phyloP scores from a whole-genome alignment of 2,113 vertebrate genomes.

The Hucho hucho region DNA sequence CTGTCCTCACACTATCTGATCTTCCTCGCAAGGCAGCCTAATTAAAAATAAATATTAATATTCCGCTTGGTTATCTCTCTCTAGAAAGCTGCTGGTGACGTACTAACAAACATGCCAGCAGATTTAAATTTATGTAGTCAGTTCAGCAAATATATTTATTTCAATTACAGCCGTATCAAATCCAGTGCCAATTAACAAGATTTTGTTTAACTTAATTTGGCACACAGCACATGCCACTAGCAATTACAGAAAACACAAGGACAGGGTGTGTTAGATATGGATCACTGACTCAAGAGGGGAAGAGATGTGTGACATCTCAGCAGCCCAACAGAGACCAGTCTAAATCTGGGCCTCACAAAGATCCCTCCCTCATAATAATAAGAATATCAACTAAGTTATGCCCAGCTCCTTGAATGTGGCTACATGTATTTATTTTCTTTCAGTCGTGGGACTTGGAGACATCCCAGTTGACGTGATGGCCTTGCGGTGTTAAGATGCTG shows the following conservation, averaged over 20 bases:
- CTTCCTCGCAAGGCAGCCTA: no score
- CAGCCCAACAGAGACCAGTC: neutral
- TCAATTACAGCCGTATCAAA: neutral
- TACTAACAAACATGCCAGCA: neutral
- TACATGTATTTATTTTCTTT: neutral
- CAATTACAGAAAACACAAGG: conserved; percentile 4
- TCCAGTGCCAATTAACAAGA: conserved; percentile 22
- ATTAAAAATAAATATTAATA: no score
- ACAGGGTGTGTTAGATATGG: conserved; percentile 5
- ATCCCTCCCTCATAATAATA: neutral
- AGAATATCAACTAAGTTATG: no score
- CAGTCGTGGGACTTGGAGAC: neutral
- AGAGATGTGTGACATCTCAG: neutral
- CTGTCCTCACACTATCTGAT: neutral
- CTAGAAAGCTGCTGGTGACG: no score
- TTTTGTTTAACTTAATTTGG: neutral
- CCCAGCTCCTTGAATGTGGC: no score
- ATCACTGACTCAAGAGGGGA: conserved; percentile 11
- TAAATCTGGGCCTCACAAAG: neutral
- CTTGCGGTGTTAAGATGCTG: neutral
- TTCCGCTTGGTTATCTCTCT: no score
- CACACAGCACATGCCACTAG: conserved; percentile 9
- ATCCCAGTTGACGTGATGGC: neutral
- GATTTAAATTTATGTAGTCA: neutral
- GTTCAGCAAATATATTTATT: neutral